Base-by-base conservation (phyloP, 2,797 vertebrate species). In the Brotula barbata region DNA sequence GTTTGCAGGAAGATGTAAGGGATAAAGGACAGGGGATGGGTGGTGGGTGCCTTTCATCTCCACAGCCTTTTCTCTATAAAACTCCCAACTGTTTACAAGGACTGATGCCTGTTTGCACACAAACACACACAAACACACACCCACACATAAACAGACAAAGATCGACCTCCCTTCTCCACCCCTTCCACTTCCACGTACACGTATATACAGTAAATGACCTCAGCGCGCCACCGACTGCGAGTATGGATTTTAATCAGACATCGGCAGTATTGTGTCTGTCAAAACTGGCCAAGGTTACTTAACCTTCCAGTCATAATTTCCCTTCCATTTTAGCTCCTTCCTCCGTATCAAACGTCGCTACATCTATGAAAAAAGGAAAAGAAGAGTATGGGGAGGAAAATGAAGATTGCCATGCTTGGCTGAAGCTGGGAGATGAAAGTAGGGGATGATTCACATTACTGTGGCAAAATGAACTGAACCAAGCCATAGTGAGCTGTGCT, bases 271-370 rank as follows among this genome's bases (percentile, higher is more conserved):
- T 88, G 88, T 90, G 88, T 84, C 86, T 89, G 86, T 89, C 88
- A 89, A 88, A 87, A 82, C 77, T 68, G 71, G 79, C 84, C 88
- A 89, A 87, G 87, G 89, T 90, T 88, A 87, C 84, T 87, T 86
- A 88, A 90, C 87, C 87, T 87, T 85, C 82, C 76, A 78, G 82
- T 84, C 85, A 84, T 89, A 85, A 89, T 89, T 90, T 89, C 89
- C 84, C 83, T 87, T 88, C 83, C 85, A 88, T 89, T 88, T 86
- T 82, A 82, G 83, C 80, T 78, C 73, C 80, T 86, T 86, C 86
- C 84, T 86, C 80, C 79, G 63, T 90, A 89, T 89, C 85, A 90
- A 87, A 87, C 88, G 88, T 87, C 85, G 82, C 77, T 85, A 82
- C 81, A 84, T 89, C 82, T 85, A 76, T 65, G 64, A 70, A 81